Conservation (phyloP, 2,113 vertebrate genomes). For the Chamaetylas fuelleborni region DNA sequence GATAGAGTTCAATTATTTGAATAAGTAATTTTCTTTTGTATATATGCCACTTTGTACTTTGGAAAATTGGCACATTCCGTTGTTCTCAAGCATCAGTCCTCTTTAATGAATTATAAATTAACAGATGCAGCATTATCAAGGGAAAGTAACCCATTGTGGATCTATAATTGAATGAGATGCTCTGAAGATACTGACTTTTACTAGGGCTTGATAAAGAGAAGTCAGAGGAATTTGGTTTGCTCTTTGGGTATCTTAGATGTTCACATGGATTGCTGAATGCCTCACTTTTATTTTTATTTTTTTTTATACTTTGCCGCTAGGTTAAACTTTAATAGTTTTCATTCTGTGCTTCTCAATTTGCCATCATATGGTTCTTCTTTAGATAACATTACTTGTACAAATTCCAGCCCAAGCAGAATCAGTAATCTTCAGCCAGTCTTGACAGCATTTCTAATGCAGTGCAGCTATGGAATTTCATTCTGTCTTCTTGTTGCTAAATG, state of each 20-base stretch:
- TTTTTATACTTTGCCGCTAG: background rate
- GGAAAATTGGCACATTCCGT: background rate
- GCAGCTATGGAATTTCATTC: background rate
- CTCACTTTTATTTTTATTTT: background rate
- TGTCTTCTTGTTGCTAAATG: background rate
- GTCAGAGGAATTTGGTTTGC: background rate
- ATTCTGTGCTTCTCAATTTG: conserved; percentile 61
- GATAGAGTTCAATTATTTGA: background rate
- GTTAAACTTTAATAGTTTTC: conserved; percentile 49
- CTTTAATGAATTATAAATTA: background rate
- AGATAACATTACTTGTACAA: conserved; percentile 68
- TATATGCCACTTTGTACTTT: background rate
- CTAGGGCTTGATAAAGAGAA: background rate
- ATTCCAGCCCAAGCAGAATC: conserved; percentile 54
- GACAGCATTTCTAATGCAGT: conserved; percentile 51
- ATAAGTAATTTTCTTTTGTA: background rate
- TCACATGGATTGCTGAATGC: background rate
- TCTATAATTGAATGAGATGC: background rate
- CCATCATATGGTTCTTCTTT: conserved; percentile 69
- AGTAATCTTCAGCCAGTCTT: conserved; percentile 14
- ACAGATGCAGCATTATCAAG: background rate
- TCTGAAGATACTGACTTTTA: background rate
- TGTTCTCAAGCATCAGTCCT: background rate
- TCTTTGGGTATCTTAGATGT: background rate
- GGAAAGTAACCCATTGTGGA: background rate